These are phyloP conservation scores for Tyrophagus putrescentiae DNA, from an alignment of 1,140 invertebrate genomes.

Conservation along the genomic window DNA sequence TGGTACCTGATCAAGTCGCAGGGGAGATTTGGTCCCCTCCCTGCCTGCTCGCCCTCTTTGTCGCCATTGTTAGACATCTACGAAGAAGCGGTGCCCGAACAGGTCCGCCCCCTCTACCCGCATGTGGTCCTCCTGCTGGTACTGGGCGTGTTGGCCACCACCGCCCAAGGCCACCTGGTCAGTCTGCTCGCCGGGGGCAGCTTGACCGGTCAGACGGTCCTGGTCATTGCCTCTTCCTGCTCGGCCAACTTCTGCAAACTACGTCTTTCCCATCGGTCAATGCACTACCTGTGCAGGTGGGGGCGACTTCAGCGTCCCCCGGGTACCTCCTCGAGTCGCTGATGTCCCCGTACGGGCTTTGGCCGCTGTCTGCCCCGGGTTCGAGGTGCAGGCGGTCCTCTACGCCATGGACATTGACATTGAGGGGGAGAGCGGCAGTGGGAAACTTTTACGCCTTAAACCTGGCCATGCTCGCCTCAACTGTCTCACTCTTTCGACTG, in stretches of 20 bases:
- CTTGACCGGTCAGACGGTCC: background rate
- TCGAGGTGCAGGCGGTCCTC: background rate
- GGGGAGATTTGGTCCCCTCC: background rate
- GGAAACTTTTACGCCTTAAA: background rate
- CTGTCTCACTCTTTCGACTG: background rate
- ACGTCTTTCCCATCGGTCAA: background rate
- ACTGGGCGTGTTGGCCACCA: background rate
- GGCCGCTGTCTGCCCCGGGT: background rate
- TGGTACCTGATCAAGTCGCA: conserved; percentile 5
- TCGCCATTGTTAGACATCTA: background rate
- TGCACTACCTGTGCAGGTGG: conserved; percentile 3
- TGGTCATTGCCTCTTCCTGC: background rate
- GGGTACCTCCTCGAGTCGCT: background rate
- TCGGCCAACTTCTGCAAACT: background rate
- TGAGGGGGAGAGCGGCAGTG: no score
- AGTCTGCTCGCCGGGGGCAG: background rate
- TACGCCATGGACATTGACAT: background rate
- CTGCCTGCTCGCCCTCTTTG: background rate
- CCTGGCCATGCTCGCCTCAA: background rate
- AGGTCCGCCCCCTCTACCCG: background rate
- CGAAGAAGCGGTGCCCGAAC: background rate
- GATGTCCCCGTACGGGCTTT: conserved; percentile 9
- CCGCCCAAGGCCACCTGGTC: background rate
- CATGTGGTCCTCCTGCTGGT: background rate
- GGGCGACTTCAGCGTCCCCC: background rate